Evolutionary conservation across 2,888 invertebrate species (phyloP).

Genomic region (Diabrotica balteata): DNA sequence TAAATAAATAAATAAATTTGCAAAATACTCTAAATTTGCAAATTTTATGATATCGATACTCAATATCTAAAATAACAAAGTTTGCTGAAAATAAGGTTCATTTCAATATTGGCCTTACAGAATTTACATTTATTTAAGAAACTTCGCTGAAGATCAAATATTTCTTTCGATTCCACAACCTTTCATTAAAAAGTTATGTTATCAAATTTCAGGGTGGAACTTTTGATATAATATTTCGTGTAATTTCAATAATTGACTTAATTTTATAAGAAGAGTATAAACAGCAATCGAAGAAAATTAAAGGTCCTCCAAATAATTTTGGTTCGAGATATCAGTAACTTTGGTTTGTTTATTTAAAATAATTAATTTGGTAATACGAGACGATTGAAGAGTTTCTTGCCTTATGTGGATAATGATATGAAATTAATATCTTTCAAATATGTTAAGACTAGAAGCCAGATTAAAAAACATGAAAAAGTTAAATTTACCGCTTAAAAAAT

Average conservation of each 20-base stretch:
- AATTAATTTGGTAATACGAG: too few relatives aligned
- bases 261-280: not conserved
- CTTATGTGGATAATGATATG: too few relatives aligned
- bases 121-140: not conserved
- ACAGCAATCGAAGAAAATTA: not conserved
- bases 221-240: not conserved
- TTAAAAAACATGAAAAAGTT: too few relatives aligned
- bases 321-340: not conserved
- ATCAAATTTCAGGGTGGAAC: slow-evolving; percentile 1
- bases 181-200: slow-evolving; percentile 3
- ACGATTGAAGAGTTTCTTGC: too few relatives aligned
- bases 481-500: too few relatives aligned
- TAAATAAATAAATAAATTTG: too few relatives aligned
- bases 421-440: too few relatives aligned
- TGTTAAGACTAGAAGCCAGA: too few relatives aligned
- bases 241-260: slow-evolving; percentile 2
- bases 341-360: not conserved
- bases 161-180: not conserved
- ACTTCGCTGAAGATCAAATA: not conserved
- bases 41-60: too few relatives aligned
- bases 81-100: not conserved
- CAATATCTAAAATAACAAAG: too few relatives aligned
- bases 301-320: not conserved
- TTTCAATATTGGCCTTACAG: not conserved
- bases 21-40: too few relatives aligned